Evolutionary conservation across 2,888 invertebrate species (phyloP), one percentile per base, ranked within the genome.

Genomic region (Dryobota labecula): DNA sequence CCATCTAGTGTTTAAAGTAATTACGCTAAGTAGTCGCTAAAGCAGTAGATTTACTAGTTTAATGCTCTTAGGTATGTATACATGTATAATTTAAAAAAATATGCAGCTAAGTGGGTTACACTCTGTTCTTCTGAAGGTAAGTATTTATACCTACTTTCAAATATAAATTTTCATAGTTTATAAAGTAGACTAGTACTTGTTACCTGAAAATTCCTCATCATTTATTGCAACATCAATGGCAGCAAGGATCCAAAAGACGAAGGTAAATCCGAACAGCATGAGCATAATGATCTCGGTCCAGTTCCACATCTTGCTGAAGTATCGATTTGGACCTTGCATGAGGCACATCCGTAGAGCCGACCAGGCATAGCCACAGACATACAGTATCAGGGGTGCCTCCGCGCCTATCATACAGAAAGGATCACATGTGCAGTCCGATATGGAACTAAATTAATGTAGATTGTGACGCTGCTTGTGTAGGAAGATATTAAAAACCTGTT

Each of bases 241-340:
- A 18, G 97, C 96, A n/a, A 94, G 93, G n/a, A 96, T 82, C 97
- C 97, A 97, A 86, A 97, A 96, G 27, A 95, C 79, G 87, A 97
- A 97, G 3, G 97, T 97, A n/a, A 96, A 80, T 27, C 96, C 86
- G 84, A 97, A 97, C 18, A 97, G 90, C 3, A 92, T 80, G 67
- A 97, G 95, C 93, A 96, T 97, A 56, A 96, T 89, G n/a, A 97
- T 90, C 79, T 97, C 97, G 78, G 96, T 96, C 96, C 96, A 96
- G 89, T 97, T 97, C 97, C 97, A 97, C 82, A 96, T 91, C 60
- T 94, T 93, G 43, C 92, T 91, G 86, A 97, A 97, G 89, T 96
- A 97, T 70, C 96, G 93, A 20, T 87, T 90, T 0, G 96, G 96
- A 0, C 97, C 97, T 85, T 96, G 95, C 77, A 96, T 93, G 73